Evolutionary conservation across 2,888 invertebrate species (phyloP).

Genomic region (Agrilus mali): DNA sequence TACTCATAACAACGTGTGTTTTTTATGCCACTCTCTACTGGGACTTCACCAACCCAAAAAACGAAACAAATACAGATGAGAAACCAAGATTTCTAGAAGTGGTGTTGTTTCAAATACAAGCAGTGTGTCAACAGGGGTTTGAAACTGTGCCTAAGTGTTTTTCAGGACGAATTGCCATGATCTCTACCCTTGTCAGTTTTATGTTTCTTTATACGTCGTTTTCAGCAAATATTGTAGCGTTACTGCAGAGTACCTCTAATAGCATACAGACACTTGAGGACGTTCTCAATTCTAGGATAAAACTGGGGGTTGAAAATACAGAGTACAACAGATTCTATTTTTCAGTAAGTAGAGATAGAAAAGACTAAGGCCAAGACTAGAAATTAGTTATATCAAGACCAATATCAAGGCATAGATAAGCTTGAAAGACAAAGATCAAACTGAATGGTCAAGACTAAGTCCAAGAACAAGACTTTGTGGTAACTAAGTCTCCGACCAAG

Average conservation of each 20-base stretch:
- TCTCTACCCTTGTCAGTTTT: constrained; percentile 28
- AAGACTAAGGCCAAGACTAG: too few species aligned
- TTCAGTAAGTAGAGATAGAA: constrained; percentile 34
- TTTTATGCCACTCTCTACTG: constrained; percentile 22
- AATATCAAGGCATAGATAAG: too few species aligned
- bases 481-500: too few species aligned
- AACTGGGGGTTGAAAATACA: constrained; percentile 48
- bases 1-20: constrained; percentile 14
- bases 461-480: too few species aligned
- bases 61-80: constrained; percentile 3
- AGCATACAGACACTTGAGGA: constrained; percentile 42
- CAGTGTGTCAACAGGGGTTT: constrained; percentile 38
- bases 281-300: constrained; percentile 43
- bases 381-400: too few species aligned
- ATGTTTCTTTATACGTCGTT: constrained; percentile 54
- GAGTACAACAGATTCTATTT: constrained; percentile 46
- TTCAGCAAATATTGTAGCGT: constrained; percentile 53
- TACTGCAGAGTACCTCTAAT: constrained; percentile 49
- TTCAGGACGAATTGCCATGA: constrained; percentile 34
- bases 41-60: constrained; percentile 23
- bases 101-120: constrained; percentile 33
- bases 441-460: too few species aligned
- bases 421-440: too few species aligned
- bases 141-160: constrained; percentile 32
- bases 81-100: constrained; percentile 18